Conservation (phyloP, 2,888 invertebrate species). For the Nesidiocoris tenuis region DNA sequence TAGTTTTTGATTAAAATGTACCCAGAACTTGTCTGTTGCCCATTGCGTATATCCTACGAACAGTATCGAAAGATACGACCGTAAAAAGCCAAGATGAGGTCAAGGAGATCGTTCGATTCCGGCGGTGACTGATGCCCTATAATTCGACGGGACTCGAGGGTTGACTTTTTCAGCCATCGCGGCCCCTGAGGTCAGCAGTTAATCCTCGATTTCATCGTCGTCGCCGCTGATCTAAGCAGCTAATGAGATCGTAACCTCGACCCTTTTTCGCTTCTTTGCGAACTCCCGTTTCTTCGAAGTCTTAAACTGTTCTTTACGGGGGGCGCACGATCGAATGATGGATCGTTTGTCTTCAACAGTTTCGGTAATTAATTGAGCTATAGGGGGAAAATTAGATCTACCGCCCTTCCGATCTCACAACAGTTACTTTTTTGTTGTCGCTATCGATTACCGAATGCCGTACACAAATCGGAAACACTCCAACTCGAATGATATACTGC, state of each 20-base stretch:
- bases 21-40: no score
- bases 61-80: no score
- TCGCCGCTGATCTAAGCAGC: not conserved
- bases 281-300: not conserved
- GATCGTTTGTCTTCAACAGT: slow-evolving; percentile 17
- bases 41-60: no score
- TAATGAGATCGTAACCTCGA: not conserved
- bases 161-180: not conserved
- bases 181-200: not conserved
- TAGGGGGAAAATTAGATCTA: not conserved
- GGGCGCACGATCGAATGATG: not conserved
- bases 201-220: not conserved
- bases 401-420: not conserved
- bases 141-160: not conserved
- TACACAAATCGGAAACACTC: no score
- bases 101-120: no score
- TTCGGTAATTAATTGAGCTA: slow-evolving; percentile 12
- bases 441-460: no score
- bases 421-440: no score
- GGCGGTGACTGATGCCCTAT: not conserved
- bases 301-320: slow-evolving; percentile 14
- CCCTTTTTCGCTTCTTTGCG: not conserved
- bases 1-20: no score
- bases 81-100: no score
- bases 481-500: no score